Evolutionary conservation across 1,140 invertebrate species (phyloP), one percentile per base, ranked within the genome.

Genomic region (Nebria ingens): DNA sequence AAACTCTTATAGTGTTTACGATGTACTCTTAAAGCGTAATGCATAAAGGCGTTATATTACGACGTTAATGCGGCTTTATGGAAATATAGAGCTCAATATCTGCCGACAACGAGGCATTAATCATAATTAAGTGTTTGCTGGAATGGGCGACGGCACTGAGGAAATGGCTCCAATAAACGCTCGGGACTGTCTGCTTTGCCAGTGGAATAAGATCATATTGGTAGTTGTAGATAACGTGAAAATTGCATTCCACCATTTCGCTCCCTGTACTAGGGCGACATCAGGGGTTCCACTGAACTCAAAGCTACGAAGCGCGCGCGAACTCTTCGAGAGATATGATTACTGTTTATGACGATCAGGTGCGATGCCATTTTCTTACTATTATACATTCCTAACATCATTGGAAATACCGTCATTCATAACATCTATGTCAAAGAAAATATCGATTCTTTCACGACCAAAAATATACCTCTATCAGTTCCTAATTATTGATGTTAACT

Each of bases 71-170:
- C 59, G 59, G 59, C 54, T 63, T 63, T 63, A 63, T 63, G 61
- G 59, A 63, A 61, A 63, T 59, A 58, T 59, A 61, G 54, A 54
- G 56, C 56, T 61, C 60, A 61, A 61, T 63, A 63, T 61, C 59
- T 58, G 58, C 51, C 50, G 53, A 38, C 54, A 57, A 59, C 52
- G 54, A 53, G 58, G 58, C 58, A 63, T 63, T 63, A 63, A 63
- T 63, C 61, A 61, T 63, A 63, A 63, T 63, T 63, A 63, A 63
- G 61, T 57, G 61, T 63, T 63, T 40, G 58, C 59, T 61, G 25
- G 6, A 34, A 45, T 4, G 6, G 40, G 40, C 40, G 60, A 62
- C 59, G 53, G 51, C 49, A 59, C 55, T 60, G 40, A 56, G 60
- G 59, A 60, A 62, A 62, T 62, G 61, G 61, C 57, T 61, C 59